A percentile compares a stretch with the other conserved stretches of the same genome.
Conservation (phyloP, 2,113 vertebrate genomes). For the Andinoacara biseriatus region DNA sequence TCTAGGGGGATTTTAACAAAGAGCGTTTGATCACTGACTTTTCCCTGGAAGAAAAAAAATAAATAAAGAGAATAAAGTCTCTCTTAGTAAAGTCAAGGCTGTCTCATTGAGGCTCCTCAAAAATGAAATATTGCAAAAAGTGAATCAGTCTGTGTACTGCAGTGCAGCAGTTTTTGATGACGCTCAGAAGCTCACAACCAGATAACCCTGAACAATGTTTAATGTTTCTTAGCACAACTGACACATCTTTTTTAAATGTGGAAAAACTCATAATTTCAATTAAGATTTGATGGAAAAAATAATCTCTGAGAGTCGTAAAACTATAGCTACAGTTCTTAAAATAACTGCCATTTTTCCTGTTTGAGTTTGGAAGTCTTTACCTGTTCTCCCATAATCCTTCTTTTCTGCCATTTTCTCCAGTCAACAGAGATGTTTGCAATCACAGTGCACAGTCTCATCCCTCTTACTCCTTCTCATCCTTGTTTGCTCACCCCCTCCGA, state of each 20-base stretch:
- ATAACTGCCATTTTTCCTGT: conserved; percentile 7
- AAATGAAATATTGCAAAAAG: conserved; percentile 30
- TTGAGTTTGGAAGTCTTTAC: conserved; percentile 45
- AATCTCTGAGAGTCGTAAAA: conserved; percentile 16
- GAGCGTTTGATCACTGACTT: conserved; percentile 45
- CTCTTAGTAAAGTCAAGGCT: conserved; percentile 5
- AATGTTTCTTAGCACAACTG: not conserved
- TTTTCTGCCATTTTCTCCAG: conserved; percentile 27
- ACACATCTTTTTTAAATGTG: not conserved
- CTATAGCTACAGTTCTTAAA: conserved; percentile 14
- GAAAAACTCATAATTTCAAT: not conserved
- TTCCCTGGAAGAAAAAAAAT: conserved; percentile 7
- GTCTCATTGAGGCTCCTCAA: conserved; percentile 29
- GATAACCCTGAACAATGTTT: conserved; percentile 15
- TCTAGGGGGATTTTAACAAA: conserved; percentile 42
- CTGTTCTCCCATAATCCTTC: conserved; percentile 40
- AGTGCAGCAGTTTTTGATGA: not conserved
- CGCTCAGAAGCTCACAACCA: not conserved
- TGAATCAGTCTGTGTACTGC: not conserved
- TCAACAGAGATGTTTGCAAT: conserved; percentile 43
- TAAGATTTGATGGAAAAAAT: not conserved
- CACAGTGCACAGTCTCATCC: conserved; percentile 32
- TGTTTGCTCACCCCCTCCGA: conserved; percentile 34
- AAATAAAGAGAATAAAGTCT: conserved; percentile 7
- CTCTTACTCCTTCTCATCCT: conserved; percentile 36